Evolutionary conservation across 2,888 invertebrate genomes (phyloP).

Genomic region (Metellina segmentata): DNA sequence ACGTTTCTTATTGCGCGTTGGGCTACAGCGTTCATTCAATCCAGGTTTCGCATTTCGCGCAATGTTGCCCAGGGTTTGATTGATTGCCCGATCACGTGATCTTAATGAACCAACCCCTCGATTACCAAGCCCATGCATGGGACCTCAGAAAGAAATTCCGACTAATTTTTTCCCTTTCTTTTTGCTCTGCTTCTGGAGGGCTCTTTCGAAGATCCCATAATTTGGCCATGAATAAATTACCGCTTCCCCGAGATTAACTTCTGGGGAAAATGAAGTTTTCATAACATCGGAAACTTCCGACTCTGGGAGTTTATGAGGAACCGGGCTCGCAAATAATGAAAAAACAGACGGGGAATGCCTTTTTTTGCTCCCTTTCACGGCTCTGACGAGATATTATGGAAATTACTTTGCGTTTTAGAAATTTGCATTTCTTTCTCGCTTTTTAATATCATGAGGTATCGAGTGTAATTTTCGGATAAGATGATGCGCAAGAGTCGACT

Average conservation of each 20-base stretch:
- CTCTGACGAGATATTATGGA: background rate
- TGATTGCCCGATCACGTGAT: slow-evolving; percentile 60
- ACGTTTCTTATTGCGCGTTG: slow-evolving; percentile 6
- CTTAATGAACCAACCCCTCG: slow-evolving; percentile 41
- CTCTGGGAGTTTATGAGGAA: background rate
- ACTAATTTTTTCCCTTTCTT: slow-evolving; percentile 31
- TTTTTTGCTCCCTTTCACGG: background rate
- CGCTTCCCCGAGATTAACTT: slow-evolving; percentile 31
- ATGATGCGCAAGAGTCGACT: no score
- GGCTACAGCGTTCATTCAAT: slow-evolving; percentile 8
- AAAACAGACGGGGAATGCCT: background rate
- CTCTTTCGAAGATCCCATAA: slow-evolving; percentile 17
- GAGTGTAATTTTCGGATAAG: no score
- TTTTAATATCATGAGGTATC: background rate
- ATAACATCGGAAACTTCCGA: background rate
- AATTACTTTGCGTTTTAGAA: background rate
- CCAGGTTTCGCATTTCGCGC: background rate
- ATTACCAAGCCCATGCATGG: background rate
- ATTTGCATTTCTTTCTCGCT: background rate
- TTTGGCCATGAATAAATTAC: slow-evolving; percentile 52
- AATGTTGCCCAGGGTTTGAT: slow-evolving; percentile 15
- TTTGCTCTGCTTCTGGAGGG: background rate
- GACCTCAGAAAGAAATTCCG: slow-evolving; percentile 18
- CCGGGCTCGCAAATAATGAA: background rate
- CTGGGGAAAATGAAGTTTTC: slow-evolving; percentile 25